Conservation (phyloP, 2,113 vertebrate genomes). For the Empidonax traillii region DNA sequence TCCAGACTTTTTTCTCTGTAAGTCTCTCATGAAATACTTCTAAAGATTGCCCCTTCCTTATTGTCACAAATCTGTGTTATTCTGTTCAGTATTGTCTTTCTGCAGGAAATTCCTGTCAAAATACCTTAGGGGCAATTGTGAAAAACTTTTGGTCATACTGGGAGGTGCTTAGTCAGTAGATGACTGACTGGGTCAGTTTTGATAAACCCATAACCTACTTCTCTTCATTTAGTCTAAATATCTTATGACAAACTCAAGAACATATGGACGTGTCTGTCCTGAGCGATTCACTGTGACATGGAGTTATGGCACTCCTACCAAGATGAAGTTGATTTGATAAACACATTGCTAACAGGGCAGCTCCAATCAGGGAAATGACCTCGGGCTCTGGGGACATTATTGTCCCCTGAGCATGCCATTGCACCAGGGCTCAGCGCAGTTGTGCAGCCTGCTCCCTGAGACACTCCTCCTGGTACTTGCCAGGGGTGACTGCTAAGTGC, state of each 20-base stretch:
- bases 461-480: rapidly evolving
- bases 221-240: background rate
- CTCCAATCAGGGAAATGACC: background rate
- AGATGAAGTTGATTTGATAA: background rate
- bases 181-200: background rate
- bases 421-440: background rate
- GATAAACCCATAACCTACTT: background rate
- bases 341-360: background rate
- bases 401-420: too few relatives aligned
- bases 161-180: background rate
- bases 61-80: background rate
- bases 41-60: background rate
- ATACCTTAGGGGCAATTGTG: background rate
- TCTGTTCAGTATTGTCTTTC: background rate
- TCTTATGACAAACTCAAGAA: background rate
- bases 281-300: background rate
- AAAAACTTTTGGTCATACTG: background rate
- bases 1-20: background rate
- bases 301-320: background rate
- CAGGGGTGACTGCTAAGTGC: background rate
- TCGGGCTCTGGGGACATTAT: background rate
- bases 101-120: background rate
- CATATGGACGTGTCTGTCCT: rapidly evolving
- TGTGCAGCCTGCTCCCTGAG: background rate
- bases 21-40: background rate